Evolutionary conservation across 2,797 vertebrate species (phyloP).

Genomic region (Periophthalmus magnuspinnatus): DNA sequence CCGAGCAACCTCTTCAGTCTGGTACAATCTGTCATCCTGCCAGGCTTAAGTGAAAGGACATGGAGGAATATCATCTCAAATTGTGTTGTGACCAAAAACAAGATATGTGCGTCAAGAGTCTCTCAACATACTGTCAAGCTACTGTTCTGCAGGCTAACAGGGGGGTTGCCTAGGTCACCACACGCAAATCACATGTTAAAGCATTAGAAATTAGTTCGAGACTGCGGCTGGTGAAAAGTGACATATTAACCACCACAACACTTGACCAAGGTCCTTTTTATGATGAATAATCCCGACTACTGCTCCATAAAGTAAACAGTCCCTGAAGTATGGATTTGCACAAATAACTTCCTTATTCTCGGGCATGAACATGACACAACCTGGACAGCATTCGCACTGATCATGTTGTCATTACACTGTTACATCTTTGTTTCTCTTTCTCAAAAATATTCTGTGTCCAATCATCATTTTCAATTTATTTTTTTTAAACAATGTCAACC

Average conservation of each 20-base stretch:
- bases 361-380: not conserved
- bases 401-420: not conserved
- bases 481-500: too few species aligned
- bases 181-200: slow-evolving; percentile 2
- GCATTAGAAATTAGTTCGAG: not conserved
- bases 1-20: slow-evolving; percentile 49
- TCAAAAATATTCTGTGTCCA: too few species aligned
- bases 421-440: not conserved
- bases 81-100: slow-evolving; percentile 73
- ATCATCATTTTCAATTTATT: not conserved
- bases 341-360: not conserved
- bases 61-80: slow-evolving; percentile 6
- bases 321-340: not conserved
- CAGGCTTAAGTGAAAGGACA: slow-evolving; percentile 24
- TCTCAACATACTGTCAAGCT: slow-evolving; percentile 1
- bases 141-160: slow-evolving; percentile 10
- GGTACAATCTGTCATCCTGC: slow-evolving; percentile 16
- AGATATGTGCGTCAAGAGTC: slow-evolving; percentile 62
- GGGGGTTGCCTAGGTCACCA: not conserved
- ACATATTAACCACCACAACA: not conserved
- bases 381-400: not conserved
- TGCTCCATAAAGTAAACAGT: not conserved
- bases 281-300: not conserved
- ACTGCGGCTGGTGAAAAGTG: not conserved
- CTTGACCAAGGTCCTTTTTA: not conserved